Evolutionary conservation across 2,888 invertebrate genomes (phyloP), one percentile per base, ranked within the genome.

Genomic region (Bembecia ichneumoniformis): DNA sequence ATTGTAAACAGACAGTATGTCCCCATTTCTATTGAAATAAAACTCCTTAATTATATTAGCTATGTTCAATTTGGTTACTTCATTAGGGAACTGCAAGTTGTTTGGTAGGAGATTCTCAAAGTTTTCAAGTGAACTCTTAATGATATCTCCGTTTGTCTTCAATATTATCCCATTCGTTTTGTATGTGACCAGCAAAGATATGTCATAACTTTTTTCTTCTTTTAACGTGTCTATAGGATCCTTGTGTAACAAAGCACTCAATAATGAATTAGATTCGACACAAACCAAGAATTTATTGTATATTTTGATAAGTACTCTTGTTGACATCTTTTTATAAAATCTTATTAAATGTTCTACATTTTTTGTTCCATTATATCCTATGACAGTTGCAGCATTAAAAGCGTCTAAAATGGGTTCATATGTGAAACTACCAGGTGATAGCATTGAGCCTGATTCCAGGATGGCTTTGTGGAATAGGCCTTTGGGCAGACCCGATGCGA

Each of bases 371-470:
- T 62, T 54, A 34, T 76, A 82, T 1, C 78, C 91, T 76, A 92
- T 58, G 71, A 82, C 55, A 51, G 58, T 59, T 59, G 89, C 78
- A 58, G 82, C 75, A 60, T 81, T 56, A 3, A 68, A 55, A 10
- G 82, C 83, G 10, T 56, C 54, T 2, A 55, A 17, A 5, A 70
- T 14, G 0, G 81, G 79, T n/a, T 78, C 66, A 49, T 74, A 74
- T 1, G 57, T 58, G 11, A 82, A 55, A 1, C 76, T 60, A 0
- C 67, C 54, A 1, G 82, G 81, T 3, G 81, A 75, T n/a, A 87
- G 55, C 9, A 69, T 68, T 2, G 86, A 78, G 0, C 83, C 83
- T 9, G 81, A 80, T 55, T 87, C 87, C 13, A 82, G 50, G 46
- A 88, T 76, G 1, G 65, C 79, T 55, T 72, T 76, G 35, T 82